Evolutionary conservation across 1,140 invertebrate species (phyloP).

Genomic region (Macrobrachium rosenbergii): DNA sequence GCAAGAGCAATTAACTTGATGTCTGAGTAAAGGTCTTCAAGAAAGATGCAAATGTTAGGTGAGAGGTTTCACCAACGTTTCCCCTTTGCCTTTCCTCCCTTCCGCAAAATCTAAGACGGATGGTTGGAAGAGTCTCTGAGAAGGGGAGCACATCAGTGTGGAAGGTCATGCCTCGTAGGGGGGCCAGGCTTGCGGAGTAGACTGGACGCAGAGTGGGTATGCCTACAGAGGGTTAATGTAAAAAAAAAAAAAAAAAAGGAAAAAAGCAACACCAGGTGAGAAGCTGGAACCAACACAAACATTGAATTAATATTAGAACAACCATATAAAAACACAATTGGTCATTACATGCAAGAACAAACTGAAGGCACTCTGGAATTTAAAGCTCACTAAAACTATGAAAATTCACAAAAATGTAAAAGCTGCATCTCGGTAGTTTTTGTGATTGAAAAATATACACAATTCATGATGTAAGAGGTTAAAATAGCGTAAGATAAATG

Average conservation of each 20-base stretch:
- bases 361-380: no score
- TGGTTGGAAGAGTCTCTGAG: background rate
- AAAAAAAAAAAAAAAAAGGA: slow-evolving; percentile 19
- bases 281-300: background rate
- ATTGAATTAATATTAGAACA: no score
- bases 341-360: slow-evolving; percentile 5
- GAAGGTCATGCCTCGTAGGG: slow-evolving; percentile 39
- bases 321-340: background rate
- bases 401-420: no score
- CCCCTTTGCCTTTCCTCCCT: background rate
- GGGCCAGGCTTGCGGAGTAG: slow-evolving; percentile 33
- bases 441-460: no score
- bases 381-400: no score
- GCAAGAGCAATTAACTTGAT: no score
- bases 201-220: slow-evolving; percentile 40
- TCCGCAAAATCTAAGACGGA: slow-evolving; percentile 3
- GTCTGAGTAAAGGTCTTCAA: background rate
- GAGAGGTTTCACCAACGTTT: background rate
- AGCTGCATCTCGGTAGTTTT: no score
- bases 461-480: no score
- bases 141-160: slow-evolving; percentile 20
- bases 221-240: slow-evolving; percentile 39
- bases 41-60: background rate
- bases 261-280: background rate
- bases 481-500: no score